Conservation (phyloP, 1,140 invertebrate genomes). For the Trinorchestia longiramus region DNA sequence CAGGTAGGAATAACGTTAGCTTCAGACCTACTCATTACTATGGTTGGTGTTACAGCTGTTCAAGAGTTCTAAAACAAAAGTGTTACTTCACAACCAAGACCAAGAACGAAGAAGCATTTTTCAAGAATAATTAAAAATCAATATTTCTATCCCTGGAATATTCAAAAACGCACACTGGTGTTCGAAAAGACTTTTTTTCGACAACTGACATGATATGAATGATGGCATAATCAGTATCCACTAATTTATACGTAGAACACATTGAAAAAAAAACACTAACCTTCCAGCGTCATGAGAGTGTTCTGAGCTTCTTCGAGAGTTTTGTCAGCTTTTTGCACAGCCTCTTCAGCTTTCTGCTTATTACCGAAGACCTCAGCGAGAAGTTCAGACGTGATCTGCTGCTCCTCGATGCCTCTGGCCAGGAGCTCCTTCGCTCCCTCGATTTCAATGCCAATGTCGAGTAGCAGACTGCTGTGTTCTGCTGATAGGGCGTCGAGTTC, state of each 20-base stretch:
- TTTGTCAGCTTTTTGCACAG: slow-evolving; percentile 85
- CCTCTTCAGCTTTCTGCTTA: slow-evolving; percentile 81
- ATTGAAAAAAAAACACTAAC: slow-evolving; percentile 71
- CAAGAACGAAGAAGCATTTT: not conserved
- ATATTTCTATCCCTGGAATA: not conserved
- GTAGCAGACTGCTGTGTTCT: slow-evolving; percentile 71
- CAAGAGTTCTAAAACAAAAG: not conserved
- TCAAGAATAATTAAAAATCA: not conserved
- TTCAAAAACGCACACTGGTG: not conserved
- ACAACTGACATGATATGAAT: not conserved
- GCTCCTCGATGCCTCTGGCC: slow-evolving; percentile 67
- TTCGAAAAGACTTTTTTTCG: not conserved
- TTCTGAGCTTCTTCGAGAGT: slow-evolving; percentile 88
- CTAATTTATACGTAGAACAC: not conserved
- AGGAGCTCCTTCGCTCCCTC: slow-evolving; percentile 68
- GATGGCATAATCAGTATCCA: too few relatives aligned
- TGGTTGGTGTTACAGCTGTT: not conserved
- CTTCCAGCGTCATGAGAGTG: slow-evolving; percentile 85
- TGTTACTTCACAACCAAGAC: not conserved
- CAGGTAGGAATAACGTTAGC: not conserved
- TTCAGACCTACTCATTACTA: not conserved
- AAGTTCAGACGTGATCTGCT: slow-evolving; percentile 71
- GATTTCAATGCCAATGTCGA: slow-evolving; percentile 69
- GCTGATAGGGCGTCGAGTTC: slow-evolving; percentile 77
- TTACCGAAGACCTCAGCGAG: slow-evolving; percentile 78